These are phyloP conservation scores for Drymodes brunneopygia DNA, from an alignment of 2,113 vertebrate species.

Conservation along the genomic window DNA sequence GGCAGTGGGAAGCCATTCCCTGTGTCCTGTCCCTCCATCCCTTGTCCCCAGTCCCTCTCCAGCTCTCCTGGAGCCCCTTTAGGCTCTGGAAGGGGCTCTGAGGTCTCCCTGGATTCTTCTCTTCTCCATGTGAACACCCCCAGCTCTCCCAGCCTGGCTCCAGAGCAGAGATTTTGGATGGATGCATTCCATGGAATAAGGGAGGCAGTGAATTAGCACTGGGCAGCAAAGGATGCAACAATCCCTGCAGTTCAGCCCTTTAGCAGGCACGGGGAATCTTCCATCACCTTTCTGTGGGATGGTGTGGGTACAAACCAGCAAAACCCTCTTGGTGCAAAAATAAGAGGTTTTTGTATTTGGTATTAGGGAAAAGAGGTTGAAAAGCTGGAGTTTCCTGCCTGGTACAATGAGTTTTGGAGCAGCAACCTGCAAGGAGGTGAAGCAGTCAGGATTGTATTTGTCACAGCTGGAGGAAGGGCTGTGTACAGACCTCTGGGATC, in stretches of 20 bases:
- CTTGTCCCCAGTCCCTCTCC: background rate
- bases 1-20: background rate
- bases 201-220: background rate
- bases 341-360: background rate
- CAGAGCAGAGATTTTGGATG: background rate
- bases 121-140: accelerated
- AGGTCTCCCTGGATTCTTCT: background rate
- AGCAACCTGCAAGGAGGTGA: background rate
- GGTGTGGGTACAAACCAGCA: background rate
- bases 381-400: background rate
- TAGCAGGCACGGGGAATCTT: background rate
- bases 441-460: background rate
- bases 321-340: background rate
- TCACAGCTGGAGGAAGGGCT: background rate
- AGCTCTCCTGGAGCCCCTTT: background rate
- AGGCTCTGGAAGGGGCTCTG: background rate
- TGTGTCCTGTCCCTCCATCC: background rate
- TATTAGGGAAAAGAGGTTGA: background rate
- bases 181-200: background rate
- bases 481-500: background rate
- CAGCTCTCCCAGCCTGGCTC: background rate
- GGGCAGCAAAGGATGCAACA: background rate
- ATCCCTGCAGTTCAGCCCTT: background rate
- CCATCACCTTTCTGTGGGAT: background rate
- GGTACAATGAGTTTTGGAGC: background rate